A percentile compares a stretch with the other conserved stretches of the same genome.
Conservation (phyloP, 2,797 vertebrate genomes). For the Anableps anableps region DNA sequence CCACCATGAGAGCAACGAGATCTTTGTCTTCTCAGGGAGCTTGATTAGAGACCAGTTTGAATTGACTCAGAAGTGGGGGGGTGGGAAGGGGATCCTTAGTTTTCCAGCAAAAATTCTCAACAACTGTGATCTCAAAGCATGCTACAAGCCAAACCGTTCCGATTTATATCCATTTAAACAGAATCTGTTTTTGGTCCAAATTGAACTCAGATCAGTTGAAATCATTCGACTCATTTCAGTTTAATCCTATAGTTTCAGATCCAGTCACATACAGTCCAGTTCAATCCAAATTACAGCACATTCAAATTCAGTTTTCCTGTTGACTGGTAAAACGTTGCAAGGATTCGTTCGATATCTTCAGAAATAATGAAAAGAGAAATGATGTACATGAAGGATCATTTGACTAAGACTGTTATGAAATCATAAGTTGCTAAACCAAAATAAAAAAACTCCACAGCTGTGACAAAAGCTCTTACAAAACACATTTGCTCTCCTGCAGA, state of each 20-base stretch:
- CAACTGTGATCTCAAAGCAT: background rate
- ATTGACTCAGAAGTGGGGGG: too few species aligned
- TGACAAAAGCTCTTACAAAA: background rate
- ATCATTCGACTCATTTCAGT: background rate
- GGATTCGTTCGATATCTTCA: background rate
- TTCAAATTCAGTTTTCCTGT: background rate
- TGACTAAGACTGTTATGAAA: background rate
- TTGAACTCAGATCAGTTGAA: background rate
- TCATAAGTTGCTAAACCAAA: background rate
- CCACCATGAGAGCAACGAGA: constrained; percentile 40
- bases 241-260: background rate
- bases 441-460: background rate
- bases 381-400: background rate
- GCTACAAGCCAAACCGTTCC: background rate
- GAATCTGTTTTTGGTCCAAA: too few species aligned
- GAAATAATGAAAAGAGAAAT: background rate
- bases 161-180: too few species aligned
- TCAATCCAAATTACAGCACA: too few species aligned
- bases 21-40: constrained; percentile 40
- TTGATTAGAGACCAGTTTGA: background rate
- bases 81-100: too few species aligned
- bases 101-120: background rate
- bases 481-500: background rate
- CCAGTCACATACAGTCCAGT: background rate
- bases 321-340: background rate